Base-by-base conservation (phyloP, 2,113 vertebrate genomes). In the Pterocles gutturalis region DNA sequence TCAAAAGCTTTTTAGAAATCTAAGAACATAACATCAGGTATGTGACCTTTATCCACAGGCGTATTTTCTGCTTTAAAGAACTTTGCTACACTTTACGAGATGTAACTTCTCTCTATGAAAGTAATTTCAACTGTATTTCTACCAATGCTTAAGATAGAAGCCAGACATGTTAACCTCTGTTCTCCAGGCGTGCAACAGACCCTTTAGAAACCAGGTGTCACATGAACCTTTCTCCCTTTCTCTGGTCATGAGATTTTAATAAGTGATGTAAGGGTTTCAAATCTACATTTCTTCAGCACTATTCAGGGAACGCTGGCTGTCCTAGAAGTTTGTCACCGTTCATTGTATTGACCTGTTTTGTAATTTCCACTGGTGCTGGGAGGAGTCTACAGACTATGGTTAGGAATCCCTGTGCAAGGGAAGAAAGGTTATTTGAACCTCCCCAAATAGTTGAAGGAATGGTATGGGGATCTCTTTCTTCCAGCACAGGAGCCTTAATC, bases 1-100 rank as follows among this genome's bases (percentile, higher is more conserved):
- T 95, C 94, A 95, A 96, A 97, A 96, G 81, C 90, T 82, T 95
- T 97, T 97, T 95, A 94, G 91, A 95, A 96, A 95, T 82, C 61
- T 79, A 84, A 96, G 91, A 96, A 95, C 57, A 87, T 96, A 87
- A 85, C 61, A 91, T 89, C 77, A 95, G 89, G 33, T 91, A 87
- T 76, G 45, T 89, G 91, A 95, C 94, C 91, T 96, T 95, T 96
- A 94, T 89, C 70, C 77, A 91, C 45, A 51, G 45, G 20, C 89
- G 45, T 66, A 93, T 82, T 94, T 95, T 89, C 65, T 93, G 77
- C 91, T 96, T 94, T 96, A 87, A 96, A 96, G 73, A 94, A 72
- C 69, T 94, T 89, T 72, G 89, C 64, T 94, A 36, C 16, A 36
- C 65, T 75, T 45, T 65, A 67, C 11, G 81, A 95, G 34, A 45